Evolutionary conservation across 2,113 vertebrate genomes (phyloP).

Genomic region (Psilopsiagon aurifrons): DNA sequence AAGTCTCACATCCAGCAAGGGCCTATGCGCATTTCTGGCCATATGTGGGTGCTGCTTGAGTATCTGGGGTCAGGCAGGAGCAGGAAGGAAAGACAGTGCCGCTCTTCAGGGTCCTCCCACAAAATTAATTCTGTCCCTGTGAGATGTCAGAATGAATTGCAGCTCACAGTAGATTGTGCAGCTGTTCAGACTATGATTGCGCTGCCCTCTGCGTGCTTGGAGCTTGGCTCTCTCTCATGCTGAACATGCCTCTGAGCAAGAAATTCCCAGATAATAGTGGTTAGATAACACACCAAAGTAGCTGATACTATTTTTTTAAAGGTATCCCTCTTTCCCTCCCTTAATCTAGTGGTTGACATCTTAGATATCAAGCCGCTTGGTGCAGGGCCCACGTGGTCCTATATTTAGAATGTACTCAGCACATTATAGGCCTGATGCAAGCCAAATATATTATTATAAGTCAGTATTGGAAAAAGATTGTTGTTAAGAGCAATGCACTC

Average conservation of each 20-base stretch:
- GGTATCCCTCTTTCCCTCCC: slow-evolving; percentile 33
- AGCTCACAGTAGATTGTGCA: neutral
- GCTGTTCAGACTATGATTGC: slow-evolving; percentile 49
- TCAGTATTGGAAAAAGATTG: slow-evolving; percentile 50
- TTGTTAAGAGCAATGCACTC: neutral
- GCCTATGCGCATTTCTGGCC: neutral
- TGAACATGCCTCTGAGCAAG: slow-evolving; percentile 49
- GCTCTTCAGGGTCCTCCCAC: slow-evolving; percentile 2
- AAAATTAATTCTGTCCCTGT: slow-evolving; percentile 23
- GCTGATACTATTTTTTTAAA: slow-evolving; percentile 51
- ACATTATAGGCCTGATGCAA: neutral
- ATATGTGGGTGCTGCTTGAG: neutral
- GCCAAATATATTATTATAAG: slow-evolving; percentile 45
- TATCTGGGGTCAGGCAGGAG: neutral
- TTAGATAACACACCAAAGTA: slow-evolving; percentile 55
- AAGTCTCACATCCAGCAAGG: neutral
- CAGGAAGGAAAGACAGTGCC: neutral
- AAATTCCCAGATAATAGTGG: slow-evolving; percentile 55
- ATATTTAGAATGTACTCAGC: slow-evolving; percentile 14
- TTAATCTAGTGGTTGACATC: slow-evolving; percentile 53
- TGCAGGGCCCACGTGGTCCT: neutral
- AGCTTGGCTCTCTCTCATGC: slow-evolving; percentile 23
- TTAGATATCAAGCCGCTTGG: slow-evolving; percentile 24
- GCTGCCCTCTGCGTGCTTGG: slow-evolving; percentile 29
- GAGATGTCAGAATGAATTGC: slow-evolving; percentile 51